A percentile compares a stretch with the other conserved stretches of the same genome.
Conservation (phyloP, 1,140 invertebrate genomes). For the Gryon sp. region DNA sequence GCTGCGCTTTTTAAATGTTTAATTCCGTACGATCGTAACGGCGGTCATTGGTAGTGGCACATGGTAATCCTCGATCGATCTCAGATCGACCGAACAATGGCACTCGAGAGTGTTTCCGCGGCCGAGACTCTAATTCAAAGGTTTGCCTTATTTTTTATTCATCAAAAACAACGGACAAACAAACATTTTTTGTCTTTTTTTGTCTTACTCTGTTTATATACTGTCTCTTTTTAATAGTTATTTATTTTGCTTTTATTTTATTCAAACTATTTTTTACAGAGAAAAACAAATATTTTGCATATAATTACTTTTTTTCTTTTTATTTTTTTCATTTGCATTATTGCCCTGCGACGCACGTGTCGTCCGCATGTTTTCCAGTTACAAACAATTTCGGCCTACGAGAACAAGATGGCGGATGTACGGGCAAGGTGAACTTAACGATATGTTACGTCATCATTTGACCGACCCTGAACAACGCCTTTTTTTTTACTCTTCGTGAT, state of each 20-base stretch:
- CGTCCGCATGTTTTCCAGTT: slow-evolving; percentile 5
- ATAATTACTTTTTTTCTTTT: not conserved
- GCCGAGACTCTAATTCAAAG: slow-evolving; percentile 79
- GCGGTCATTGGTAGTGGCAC: slow-evolving; percentile 70
- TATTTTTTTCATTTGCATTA: slow-evolving; percentile 7
- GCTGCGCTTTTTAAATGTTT: slow-evolving; percentile 65
- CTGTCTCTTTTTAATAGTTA: slow-evolving; percentile 6
- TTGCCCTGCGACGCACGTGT: slow-evolving; percentile 32
- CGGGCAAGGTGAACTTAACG: slow-evolving; percentile 11
- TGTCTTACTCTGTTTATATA: not conserved
- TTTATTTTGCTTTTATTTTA: not conserved
- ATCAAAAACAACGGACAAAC: slow-evolving; percentile 41
- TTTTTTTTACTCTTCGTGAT: not conserved
- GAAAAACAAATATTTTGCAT: not conserved
- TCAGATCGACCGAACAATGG: slow-evolving; percentile 74
- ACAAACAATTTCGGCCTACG: not conserved
- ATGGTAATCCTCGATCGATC: slow-evolving; percentile 69
- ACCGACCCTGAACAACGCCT: not conserved
- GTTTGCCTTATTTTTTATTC: slow-evolving; percentile 78
- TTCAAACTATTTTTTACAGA: not conserved
- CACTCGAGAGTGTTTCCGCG: slow-evolving; percentile 79
- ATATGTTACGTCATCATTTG: slow-evolving; percentile 22
- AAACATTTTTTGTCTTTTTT: slow-evolving; percentile 1
- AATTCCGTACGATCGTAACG: slow-evolving; percentile 71
- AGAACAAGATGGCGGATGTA: slow-evolving; percentile 26